These are phyloP conservation scores for Luidia sarsii DNA, from an alignment of 53 echinoderm and acorn worm species.

Conservation along the genomic window DNA sequence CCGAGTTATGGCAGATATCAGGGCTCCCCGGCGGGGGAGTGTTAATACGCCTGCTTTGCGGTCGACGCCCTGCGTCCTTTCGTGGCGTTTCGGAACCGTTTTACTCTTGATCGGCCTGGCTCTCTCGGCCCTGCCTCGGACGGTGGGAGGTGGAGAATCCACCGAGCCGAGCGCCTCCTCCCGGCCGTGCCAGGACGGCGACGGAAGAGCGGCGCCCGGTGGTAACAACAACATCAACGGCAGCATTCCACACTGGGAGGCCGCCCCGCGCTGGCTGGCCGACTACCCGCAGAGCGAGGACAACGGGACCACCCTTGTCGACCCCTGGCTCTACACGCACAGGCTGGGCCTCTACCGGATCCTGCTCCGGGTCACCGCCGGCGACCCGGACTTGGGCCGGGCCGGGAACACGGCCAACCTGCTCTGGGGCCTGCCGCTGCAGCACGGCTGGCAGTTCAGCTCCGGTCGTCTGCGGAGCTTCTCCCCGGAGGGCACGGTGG, in stretches of 20 bases:
- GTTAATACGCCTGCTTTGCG: no score
- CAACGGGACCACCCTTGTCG: constrained; percentile 9
- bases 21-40: no score
- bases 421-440: constrained; percentile 56
- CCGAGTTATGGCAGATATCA: no score
- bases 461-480: constrained; percentile 38
- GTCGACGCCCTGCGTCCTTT: no score
- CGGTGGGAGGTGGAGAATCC: no score
- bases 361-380: constrained; percentile 33
- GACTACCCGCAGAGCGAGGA: constrained; percentile 16
- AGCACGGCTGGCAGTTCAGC: constrained; percentile 52
- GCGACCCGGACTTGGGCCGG: neutral
- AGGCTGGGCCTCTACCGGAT: constrained; percentile 56
- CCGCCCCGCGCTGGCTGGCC: constrained; percentile 33
- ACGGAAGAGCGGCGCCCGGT: no score
- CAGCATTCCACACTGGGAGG: constrained; percentile 51
- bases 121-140: no score
- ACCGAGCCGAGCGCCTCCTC: no score
- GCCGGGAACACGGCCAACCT: constrained; percentile 36
- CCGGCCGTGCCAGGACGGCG: no score
- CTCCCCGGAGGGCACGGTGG: neutral
- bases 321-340: constrained; percentile 54
- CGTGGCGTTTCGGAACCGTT: no score
- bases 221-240: no score
- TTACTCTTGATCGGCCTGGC: no score